Evolutionary conservation across 1,140 invertebrate species (phyloP).

Genomic region (Aphaenogaster floridana): DNA sequence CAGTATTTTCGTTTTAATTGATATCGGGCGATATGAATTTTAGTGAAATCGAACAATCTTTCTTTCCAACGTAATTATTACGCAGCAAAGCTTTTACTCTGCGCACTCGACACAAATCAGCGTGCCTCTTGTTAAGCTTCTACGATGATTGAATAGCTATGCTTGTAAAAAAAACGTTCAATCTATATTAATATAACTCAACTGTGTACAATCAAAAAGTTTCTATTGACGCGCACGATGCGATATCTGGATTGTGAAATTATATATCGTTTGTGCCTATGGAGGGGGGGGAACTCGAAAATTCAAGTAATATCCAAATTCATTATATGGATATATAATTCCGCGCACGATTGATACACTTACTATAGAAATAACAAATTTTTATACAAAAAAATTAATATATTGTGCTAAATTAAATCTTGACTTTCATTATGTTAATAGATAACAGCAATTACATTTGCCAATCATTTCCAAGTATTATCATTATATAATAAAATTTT

Average conservation of each 20-base stretch:
- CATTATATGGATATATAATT: background rate
- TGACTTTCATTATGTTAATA: background rate
- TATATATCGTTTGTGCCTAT: background rate
- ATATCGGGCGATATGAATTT: conserved; percentile 24
- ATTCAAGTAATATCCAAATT: background rate
- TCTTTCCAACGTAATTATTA: conserved; percentile 35
- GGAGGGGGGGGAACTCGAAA: background rate
- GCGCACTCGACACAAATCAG: conserved; percentile 39
- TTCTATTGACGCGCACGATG: background rate
- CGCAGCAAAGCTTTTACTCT: background rate
- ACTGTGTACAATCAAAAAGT: conserved; percentile 6
- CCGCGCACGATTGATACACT: background rate
- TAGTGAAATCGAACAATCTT: conserved; percentile 32
- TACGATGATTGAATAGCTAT: conserved; percentile 42
- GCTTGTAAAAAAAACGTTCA: conserved; percentile 41
- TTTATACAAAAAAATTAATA: background rate
- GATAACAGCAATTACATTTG: background rate
- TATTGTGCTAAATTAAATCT: background rate
- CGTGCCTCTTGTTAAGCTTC: conserved; percentile 43
- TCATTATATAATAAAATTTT: background rate
- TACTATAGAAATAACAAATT: background rate
- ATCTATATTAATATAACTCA: conserved; percentile 19
- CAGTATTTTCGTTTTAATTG: background rate
- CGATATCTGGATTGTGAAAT: conserved; percentile 20
- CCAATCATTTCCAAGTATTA: background rate